Evolutionary conservation across 2,797 vertebrate species (phyloP).

Genomic region (Gymnoscopelus braueri): DNA sequence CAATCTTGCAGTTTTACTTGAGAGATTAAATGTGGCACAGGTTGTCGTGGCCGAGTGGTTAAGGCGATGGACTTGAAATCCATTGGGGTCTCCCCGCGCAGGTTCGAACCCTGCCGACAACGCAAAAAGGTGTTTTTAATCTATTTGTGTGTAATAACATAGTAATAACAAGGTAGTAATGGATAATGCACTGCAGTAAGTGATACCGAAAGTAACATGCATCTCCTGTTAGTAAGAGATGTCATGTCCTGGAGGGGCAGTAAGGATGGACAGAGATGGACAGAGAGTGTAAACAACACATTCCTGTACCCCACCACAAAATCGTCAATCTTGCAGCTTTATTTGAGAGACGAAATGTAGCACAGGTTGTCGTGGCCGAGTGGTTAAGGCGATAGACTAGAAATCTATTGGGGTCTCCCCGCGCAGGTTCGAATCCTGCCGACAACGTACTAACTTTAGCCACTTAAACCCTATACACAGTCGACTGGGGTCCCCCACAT

Average conservation of each 20-base stretch:
- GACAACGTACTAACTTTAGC: constrained; percentile 40
- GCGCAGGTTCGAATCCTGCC: constrained; percentile 78
- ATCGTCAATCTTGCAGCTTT: too few species aligned
- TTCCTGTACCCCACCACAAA: constrained; percentile 67
- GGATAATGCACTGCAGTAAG: neutral
- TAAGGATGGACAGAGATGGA: constrained; percentile 42
- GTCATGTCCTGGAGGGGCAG: constrained; percentile 12
- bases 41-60: too few species aligned
- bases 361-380: too few species aligned
- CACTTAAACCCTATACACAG: too few species aligned
- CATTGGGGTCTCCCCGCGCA: neutral
- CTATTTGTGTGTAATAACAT: neutral
- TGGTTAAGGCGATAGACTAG: constrained; percentile 6
- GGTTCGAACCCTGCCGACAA: too few species aligned
- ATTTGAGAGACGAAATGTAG: too few species aligned
- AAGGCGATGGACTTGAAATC: neutral
- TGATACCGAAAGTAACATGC: constrained; percentile 8
- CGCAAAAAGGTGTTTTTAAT: neutral
- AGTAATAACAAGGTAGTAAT: too few species aligned
- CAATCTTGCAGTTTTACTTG: too few species aligned
- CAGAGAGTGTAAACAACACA: constrained; percentile 64
- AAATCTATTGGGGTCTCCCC: constrained; percentile 78
- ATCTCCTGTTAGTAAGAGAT: constrained; percentile 2
- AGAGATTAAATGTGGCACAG: too few species aligned
- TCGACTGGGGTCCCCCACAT: too few species aligned